Evolutionary conservation across 2,113 vertebrate genomes (phyloP), one percentile per base, ranked within the genome.

Genomic region (Tragelaphus buxtoni): DNA sequence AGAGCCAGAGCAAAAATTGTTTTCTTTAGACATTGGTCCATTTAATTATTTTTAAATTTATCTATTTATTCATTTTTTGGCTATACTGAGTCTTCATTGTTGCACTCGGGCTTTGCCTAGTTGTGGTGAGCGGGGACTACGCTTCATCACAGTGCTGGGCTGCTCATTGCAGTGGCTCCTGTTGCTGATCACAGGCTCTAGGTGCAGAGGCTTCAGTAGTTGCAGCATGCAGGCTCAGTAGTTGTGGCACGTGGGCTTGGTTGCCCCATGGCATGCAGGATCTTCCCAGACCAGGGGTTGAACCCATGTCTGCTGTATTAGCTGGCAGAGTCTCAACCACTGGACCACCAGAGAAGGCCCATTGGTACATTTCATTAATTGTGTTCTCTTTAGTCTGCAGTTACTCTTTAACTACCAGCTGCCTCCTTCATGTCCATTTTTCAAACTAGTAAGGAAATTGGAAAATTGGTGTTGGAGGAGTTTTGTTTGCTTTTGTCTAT

Each of bases 401-500:
- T 86, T 90, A 45, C 63, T 72, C 11, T 79, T 0, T 86, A 90
- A 72, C 69, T 86, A 42, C 13, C 10, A 14, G 13, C 51, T 90
- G 12, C 51, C 65, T 95, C 60, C 30, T 92, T 96, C n/a, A 2
- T 96, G n/a, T 77, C n/a, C 20, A 72, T 79, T 96, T 95, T 69
- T 16, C 80, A 91, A 72, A 86, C 61, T 85, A 18, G 51, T 90
- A 77, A 47, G 47, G 85, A 45, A 93, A 94, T 12, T 76, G 17
- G 26, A 90, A 97, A 86, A 77, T 94, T 93, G 47, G 47, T 87
- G 88, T 96, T 90, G 28, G 81, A 74, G 2, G 14, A 17, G 3
- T 3, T 90, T 82, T 77, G 17, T 85, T 94, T 95, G 56, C 24
- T 81, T 45, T 97, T 60, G 13, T 85, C 49, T 93, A 1, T 89